Conservation (phyloP, 2,797 vertebrate species). For the Pipistrellus nathusii region DNA sequence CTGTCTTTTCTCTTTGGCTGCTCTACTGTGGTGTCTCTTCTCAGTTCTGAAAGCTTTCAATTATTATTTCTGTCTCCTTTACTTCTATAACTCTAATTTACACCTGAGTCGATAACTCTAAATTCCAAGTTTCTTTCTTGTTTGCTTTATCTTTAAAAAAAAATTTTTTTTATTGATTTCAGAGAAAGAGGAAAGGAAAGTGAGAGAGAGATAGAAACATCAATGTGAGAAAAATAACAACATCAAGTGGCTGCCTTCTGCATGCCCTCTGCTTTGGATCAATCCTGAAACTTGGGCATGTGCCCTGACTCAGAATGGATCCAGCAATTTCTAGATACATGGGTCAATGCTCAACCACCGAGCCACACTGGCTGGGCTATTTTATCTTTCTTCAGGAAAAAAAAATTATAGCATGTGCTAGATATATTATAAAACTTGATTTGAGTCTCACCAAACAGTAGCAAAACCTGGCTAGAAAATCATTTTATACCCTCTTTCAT, state of each 20-base stretch:
- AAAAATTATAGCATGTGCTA: neutral
- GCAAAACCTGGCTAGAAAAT: constrained; percentile 16
- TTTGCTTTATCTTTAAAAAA: neutral
- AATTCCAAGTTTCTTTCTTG: constrained; percentile 43
- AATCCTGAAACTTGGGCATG: too few relatives aligned
- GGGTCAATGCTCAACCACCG: too few relatives aligned
- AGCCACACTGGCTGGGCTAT: too few relatives aligned
- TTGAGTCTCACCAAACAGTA: neutral
- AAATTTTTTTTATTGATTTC: too few relatives aligned
- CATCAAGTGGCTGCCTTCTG: too few relatives aligned
- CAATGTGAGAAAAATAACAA: too few relatives aligned
- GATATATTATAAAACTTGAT: neutral
- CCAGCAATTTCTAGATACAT: too few relatives aligned
- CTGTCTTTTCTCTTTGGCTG: neutral
- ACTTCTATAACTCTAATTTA: constrained; percentile 6
- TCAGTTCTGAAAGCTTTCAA: constrained; percentile 26
- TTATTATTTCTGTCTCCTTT: constrained; percentile 18
- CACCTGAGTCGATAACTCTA: neutral
- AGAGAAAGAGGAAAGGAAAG: too few relatives aligned
- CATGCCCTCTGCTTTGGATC: too few relatives aligned
- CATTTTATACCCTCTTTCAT: neutral
- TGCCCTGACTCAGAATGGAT: too few relatives aligned
- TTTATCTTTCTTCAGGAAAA: neutral
- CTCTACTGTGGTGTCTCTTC: neutral
- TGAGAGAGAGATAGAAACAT: too few relatives aligned